Conservation (phyloP, 2,888 invertebrate species). For the Charanyca ferruginea region DNA sequence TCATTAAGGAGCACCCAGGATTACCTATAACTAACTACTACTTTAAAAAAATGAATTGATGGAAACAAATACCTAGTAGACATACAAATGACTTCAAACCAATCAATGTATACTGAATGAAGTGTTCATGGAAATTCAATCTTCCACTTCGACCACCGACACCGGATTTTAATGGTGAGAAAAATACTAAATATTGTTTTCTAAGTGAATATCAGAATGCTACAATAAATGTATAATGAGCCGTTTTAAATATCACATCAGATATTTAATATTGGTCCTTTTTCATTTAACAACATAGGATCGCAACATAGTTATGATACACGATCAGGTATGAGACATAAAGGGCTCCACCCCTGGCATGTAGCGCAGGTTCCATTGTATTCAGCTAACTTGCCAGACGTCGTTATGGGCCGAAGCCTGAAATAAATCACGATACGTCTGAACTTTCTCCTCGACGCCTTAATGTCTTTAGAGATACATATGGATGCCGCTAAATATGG, state of each 20-base stretch:
- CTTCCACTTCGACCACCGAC: not conserved
- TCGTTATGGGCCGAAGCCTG: conserved; percentile 41
- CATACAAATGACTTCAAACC: conserved; percentile 20
- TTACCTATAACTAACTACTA: no score
- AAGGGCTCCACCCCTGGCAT: not conserved
- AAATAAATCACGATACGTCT: conserved; percentile 56
- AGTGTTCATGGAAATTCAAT: conserved; percentile 16
- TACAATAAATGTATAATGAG: no score
- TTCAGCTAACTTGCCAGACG: conserved; percentile 53
- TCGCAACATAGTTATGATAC: not conserved
- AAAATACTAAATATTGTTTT: no score
- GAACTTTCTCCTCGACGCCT: conserved; percentile 45
- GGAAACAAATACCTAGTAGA: not conserved
- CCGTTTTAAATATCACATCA: not conserved
- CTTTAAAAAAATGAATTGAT: not conserved
- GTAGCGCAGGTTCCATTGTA: conserved; percentile 42
- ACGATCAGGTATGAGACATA: not conserved
- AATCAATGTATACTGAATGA: conserved; percentile 6
- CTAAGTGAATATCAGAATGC: no score
- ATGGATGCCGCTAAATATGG: conserved; percentile 7
- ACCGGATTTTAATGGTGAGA: not conserved
- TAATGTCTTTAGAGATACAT: conserved; percentile 43
- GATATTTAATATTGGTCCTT: not conserved
- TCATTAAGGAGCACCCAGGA: not conserved
- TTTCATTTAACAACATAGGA: not conserved